A percentile compares a stretch with the other conserved stretches of the same genome.
Evolutionary conservation across 2,797 vertebrate species (phyloP).

Genomic region (Danio kyathit): DNA sequence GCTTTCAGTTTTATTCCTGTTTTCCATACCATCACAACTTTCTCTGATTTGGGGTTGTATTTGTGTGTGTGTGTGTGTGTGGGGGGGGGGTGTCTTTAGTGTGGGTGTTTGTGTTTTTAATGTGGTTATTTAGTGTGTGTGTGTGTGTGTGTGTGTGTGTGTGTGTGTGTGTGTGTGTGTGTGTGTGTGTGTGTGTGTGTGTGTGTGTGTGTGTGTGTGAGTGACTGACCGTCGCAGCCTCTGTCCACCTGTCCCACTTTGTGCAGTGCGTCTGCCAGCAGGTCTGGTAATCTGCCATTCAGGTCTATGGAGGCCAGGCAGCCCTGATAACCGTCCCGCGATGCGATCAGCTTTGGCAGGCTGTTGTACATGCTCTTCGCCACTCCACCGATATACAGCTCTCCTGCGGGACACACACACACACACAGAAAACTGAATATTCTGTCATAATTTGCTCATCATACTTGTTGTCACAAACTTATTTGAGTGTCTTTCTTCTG

Average conservation of each 20-base stretch:
- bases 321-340: conserved; percentile 93
- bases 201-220: conserved; percentile 15
- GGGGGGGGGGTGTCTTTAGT: too few relatives aligned
- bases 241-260: conserved; percentile 90
- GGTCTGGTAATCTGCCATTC: conserved; percentile 93
- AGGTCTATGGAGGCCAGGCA: conserved; percentile 93
- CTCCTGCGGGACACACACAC: conserved; percentile 75
- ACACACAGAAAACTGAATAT: too few relatives aligned
- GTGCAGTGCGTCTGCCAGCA: conserved; percentile 92
- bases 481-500: too few relatives aligned
- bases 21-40: too few relatives aligned
- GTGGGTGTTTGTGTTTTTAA: too few relatives aligned
- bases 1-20: too few relatives aligned
- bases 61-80: neutral
- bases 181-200: neutral
- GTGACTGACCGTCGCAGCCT: conserved; percentile 89
- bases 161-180: neutral
- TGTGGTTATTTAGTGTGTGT: too few relatives aligned
- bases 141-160: conserved; percentile 21
- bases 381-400: conserved; percentile 93
- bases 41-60: too few relatives aligned
- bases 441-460: too few relatives aligned
- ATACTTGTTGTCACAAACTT: too few relatives aligned
- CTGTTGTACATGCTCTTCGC: conserved; percentile 88
- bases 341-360: conserved; percentile 92